Evolutionary conservation across 2,113 vertebrate species (phyloP), one percentile per base, ranked within the genome.

Genomic region (Sinocyclocheilus anophthalmus): DNA sequence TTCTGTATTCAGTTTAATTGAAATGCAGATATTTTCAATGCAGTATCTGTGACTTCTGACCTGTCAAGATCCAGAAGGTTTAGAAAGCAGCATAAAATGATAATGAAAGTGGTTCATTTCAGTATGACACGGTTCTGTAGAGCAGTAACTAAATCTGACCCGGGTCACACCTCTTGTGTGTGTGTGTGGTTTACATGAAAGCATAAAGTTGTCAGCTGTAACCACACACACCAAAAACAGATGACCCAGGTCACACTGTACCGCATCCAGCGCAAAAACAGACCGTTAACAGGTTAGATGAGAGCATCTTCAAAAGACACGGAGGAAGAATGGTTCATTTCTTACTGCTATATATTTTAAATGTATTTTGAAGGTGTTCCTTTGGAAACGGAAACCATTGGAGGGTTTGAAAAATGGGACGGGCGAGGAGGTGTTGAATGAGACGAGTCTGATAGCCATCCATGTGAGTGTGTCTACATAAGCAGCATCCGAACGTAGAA

Each of bases 351-450:
- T 12, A 10, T 26, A 20, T 39, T 48, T 80, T 53, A n/a, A 5
- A 88, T 69, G 10, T 76, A 2, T 85, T 30, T 78, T 86, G 0
- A 81, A 95, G 95, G 89, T 95, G 67, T 88, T 95, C 6, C 72
- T 95, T 26, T 95, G 95, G 95, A 92, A 80, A 72, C 77, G 91
- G 4, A 24, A 87, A 2, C 84, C 91, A 76, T 85, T 65, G 22
- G 80, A 57, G 10, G n/a, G 33, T 5, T 20, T 72, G 24, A 9
- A 61, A 33, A 91, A 87, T 70, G 77, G 85, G 48, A 91, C 92
- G 13, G 83, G 87, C 6, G 50, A 37, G 57, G 87, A 85, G 57
- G 57, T 57, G 87, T 30, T 16, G 26, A 39, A 73, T 12, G 81
- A 77, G 59, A 76, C 42, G n/a, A 75, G 80, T 78, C 93, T 92